Base-by-base conservation (phyloP, 2,888 invertebrate species). In the Acanthosoma haemorrhoidale region DNA sequence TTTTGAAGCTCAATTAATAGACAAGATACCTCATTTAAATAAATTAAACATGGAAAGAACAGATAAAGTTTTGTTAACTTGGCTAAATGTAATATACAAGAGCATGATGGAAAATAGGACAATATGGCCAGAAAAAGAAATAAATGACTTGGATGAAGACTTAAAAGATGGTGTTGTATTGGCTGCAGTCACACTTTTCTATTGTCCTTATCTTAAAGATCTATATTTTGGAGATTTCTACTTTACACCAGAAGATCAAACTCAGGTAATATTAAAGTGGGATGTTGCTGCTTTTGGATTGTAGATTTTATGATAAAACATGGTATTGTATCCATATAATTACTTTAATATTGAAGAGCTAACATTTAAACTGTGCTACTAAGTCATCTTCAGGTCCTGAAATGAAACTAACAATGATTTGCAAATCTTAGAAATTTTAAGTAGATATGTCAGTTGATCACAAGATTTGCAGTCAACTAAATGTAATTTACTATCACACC, bases 151-250 rank as follows among this genome's bases (percentile, higher is more conserved):
- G 67, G 82, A 83, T 1, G 77, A 78, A 1, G 84, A 85, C 77
- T 77, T 87, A 39, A 78, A 79, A 21, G 85, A 87, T 75, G 83
- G 86, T 2, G 77, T 86, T 29, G 84, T 84, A 18, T 77, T 87
- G 29, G 82, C 83, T 58, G 83, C 84, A 5, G 79, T 83, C 4
- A 83, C 86, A 59, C 77, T 82, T n/a, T 80, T 80, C 59, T 83
- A 84, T 75, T 87, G 87, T 76, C 84, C 87, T 0, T 88, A 85
- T 77, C 76, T 87, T 41, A 76, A 77, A 32, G 77, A 82, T 0
- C 78, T 82, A 61, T 83, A 81, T 75, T 80, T 83, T 39, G 74
- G 76, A 25, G 82, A 84, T 70, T 80, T 84, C 75, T 84, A 83
- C 75, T 74, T 81, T 39, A 75, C 78, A 25, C 81, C 83, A 2